phyloP scores from a whole-genome alignment of 2,797 vertebrate genomes.

The Echiichthys vipera region DNA sequence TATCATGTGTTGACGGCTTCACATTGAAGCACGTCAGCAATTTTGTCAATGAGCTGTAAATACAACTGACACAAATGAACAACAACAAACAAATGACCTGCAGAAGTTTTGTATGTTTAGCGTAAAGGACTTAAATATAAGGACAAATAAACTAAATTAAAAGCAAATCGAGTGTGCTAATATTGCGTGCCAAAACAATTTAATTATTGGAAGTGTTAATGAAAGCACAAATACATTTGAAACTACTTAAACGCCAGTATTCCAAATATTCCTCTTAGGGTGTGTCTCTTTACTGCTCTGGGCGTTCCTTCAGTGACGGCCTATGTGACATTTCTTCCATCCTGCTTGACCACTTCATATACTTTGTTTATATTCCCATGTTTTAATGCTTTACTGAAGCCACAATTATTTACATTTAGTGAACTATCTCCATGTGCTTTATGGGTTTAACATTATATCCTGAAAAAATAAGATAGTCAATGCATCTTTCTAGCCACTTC shows the following conservation, averaged over 20 bases:
- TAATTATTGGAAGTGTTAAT: too few species aligned
- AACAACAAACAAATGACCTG: background rate
- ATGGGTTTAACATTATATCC: background rate
- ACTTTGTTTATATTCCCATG: background rate
- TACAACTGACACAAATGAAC: background rate
- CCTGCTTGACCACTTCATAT: background rate
- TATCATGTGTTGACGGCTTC: background rate
- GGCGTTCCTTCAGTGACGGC: too few species aligned
- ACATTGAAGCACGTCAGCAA: background rate
- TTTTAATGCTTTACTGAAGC: background rate
- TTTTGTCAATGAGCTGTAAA: background rate
- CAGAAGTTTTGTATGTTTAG: background rate
- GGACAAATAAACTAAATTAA: background rate
- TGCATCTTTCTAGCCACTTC: background rate
- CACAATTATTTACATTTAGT: background rate
- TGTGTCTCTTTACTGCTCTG: too few species aligned
- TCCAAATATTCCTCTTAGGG: background rate
- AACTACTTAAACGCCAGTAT: too few species aligned
- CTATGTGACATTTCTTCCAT: background rate
- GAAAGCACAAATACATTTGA: too few species aligned
- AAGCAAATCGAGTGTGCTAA: too few species aligned
- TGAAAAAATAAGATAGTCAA: background rate
- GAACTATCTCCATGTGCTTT: background rate
- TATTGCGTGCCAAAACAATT: too few species aligned
- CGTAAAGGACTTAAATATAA: background rate